These are phyloP conservation scores for Calyptommatus sinebrachiatus DNA, from an alignment of 2,113 vertebrate genomes.

Conservation along the genomic window DNA sequence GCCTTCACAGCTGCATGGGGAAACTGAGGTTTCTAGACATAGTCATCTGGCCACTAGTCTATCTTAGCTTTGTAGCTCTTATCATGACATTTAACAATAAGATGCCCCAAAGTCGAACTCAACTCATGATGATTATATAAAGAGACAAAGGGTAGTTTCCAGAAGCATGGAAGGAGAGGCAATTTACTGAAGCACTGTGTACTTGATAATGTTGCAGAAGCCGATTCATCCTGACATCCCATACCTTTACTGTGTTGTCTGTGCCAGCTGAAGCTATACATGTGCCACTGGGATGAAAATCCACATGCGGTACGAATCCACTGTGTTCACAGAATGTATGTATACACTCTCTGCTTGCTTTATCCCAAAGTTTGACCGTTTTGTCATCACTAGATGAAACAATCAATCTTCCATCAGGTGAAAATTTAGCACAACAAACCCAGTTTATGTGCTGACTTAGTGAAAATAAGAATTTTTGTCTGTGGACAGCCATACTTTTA, in stretches of 20 bases:
- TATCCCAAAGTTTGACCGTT: conserved; percentile 95
- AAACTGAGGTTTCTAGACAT: too few species aligned
- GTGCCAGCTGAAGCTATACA: conserved; percentile 87
- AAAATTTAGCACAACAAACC: conserved; percentile 97
- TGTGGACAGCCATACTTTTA: conserved; percentile 92
- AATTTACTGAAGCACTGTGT: conserved; percentile 87
- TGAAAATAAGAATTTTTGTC: conserved; percentile 94
- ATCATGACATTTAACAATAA: too few species aligned
- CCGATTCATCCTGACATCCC: conserved; percentile 91
- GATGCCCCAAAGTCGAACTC: too few species aligned
- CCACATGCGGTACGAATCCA: conserved; percentile 85
- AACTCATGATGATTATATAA: too few species aligned
- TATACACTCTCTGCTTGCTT: conserved; percentile 89
- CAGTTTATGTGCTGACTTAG: conserved; percentile 95
- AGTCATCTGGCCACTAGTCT: too few species aligned
- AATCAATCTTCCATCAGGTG: conserved; percentile 90
- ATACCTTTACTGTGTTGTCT: conserved; percentile 92
- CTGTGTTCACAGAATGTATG: conserved; percentile 92
- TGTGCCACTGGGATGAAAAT: conserved; percentile 91
- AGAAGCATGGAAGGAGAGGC: conserved; percentile 88
- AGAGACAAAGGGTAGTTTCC: conserved; percentile 84
- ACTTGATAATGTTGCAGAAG: conserved; percentile 97
- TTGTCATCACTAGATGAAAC: conserved; percentile 94
- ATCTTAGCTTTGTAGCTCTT: too few species aligned
- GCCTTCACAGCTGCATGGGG: too few species aligned